phyloP scores from a whole-genome alignment of 2,113 vertebrate species.

The Halichoerus grypus region DNA sequence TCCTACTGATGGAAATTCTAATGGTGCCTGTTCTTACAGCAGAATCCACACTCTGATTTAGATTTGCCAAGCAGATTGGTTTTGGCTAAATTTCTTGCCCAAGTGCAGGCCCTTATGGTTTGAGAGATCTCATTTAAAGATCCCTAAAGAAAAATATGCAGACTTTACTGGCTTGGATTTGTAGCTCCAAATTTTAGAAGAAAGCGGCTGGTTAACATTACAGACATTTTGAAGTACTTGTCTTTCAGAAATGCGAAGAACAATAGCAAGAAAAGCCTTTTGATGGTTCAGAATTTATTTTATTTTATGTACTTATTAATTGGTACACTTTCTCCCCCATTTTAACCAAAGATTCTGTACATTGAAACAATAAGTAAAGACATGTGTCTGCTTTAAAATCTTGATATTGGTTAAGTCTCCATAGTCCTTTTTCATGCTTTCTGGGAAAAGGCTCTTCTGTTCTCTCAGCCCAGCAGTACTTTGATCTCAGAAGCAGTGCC shows the following conservation, averaged over 20 bases:
- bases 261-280: slow-evolving; percentile 65
- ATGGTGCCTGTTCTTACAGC: background rate
- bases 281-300: slow-evolving; percentile 73
- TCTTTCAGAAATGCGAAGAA: slow-evolving; percentile 70
- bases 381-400: slow-evolving; percentile 76
- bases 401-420: slow-evolving; percentile 67
- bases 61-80: background rate
- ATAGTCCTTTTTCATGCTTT: slow-evolving; percentile 45
- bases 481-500: slow-evolving; percentile 77
- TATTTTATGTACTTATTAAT: slow-evolving; percentile 80
- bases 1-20: slow-evolving; percentile 42
- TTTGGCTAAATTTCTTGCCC: slow-evolving; percentile 50
- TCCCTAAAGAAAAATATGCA: slow-evolving; percentile 60
- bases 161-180: slow-evolving; percentile 35
- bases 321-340: slow-evolving; percentile 69
- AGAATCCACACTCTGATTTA: slow-evolving; percentile 1
- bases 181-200: slow-evolving; percentile 61
- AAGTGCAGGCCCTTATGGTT: background rate
- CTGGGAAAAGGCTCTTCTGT: slow-evolving; percentile 65
- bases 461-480: slow-evolving; percentile 58
- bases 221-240: slow-evolving; percentile 69
- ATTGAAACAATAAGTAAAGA: slow-evolving; percentile 75
- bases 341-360: slow-evolving; percentile 60
- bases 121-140: slow-evolving; percentile 49
- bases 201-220: slow-evolving; percentile 72